Conservation (phyloP, 2,113 vertebrate genomes). For the Xiphophorus maculatus region DNA sequence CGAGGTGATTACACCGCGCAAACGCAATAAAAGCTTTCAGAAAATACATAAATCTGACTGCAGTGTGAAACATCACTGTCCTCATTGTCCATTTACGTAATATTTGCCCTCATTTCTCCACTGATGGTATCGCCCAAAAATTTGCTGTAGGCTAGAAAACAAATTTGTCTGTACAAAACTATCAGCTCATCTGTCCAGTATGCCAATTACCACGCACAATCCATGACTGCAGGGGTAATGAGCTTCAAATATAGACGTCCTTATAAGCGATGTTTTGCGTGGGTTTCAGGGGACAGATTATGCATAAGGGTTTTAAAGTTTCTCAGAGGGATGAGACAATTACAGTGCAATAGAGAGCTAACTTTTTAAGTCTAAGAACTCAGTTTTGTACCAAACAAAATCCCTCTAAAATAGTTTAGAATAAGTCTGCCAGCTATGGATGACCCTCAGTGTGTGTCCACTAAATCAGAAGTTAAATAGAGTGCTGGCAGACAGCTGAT, state of each 20-base stretch:
- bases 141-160: slow-evolving; percentile 55
- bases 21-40: slow-evolving; percentile 29
- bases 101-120: slow-evolving; percentile 37
- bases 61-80: slow-evolving; percentile 28
- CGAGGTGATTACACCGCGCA: slow-evolving; percentile 35
- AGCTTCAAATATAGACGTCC: slow-evolving; percentile 17
- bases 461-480: slow-evolving; percentile 63
- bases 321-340: slow-evolving; percentile 4
- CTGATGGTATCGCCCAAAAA: slow-evolving; percentile 53
- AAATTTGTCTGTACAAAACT: slow-evolving; percentile 54
- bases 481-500: slow-evolving; percentile 58
- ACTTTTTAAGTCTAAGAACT: slow-evolving; percentile 28
- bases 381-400: slow-evolving; percentile 14
- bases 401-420: slow-evolving; percentile 33
- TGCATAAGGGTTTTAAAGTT: slow-evolving; percentile 7
- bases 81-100: slow-evolving; percentile 31
- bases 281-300: slow-evolving; percentile 5
- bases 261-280: slow-evolving; percentile 5
- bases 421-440: slow-evolving; percentile 44
- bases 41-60: slow-evolving; percentile 22
- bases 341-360: slow-evolving; percentile 4
- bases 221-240: slow-evolving; percentile 5
- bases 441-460: slow-evolving; percentile 50
- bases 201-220: slow-evolving; percentile 53
- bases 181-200: slow-evolving; percentile 54